These are phyloP conservation scores for Dicerorhinus sumatrensis DNA, from an alignment of 2,113 vertebrate species.

Conservation along the genomic window DNA sequence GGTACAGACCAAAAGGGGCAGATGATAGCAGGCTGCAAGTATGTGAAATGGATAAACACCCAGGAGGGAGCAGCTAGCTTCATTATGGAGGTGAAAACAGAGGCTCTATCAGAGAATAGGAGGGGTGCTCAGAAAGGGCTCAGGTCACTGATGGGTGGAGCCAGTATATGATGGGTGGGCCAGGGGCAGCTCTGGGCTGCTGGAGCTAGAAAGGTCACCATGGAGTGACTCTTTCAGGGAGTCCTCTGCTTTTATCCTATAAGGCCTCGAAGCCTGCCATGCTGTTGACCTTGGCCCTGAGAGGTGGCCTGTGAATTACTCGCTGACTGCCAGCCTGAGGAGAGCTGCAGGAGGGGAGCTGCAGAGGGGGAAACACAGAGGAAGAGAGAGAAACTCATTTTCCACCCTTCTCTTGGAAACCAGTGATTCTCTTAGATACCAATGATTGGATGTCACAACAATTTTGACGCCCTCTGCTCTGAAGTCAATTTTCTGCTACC, in stretches of 20 bases:
- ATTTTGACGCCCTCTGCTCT: background rate
- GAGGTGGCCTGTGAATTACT: background rate
- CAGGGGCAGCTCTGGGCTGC: background rate
- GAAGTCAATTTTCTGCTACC: background rate
- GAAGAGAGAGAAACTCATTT: background rate
- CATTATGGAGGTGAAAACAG: conserved; percentile 10
- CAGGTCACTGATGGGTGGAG: background rate
- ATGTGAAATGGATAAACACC: conserved; percentile 75
- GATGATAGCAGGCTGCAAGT: conserved; percentile 78
- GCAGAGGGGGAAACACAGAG: background rate
- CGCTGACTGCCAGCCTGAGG: background rate
- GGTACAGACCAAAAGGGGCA: conserved; percentile 53
- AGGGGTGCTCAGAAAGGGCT: background rate
- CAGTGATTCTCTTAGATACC: background rate
- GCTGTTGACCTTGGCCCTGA: background rate
- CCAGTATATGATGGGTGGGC: background rate
- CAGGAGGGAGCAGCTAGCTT: conserved; percentile 56
- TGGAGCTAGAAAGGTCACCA: background rate
- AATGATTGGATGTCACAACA: background rate
- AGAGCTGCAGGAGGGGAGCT: background rate
- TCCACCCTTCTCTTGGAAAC: background rate
- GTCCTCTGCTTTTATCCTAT: background rate
- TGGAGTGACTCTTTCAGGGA: background rate
- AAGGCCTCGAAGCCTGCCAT: background rate
- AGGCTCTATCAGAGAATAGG: background rate